Evolutionary conservation across 2,113 vertebrate genomes (phyloP).

Genomic region (Calidris pygmaea): DNA sequence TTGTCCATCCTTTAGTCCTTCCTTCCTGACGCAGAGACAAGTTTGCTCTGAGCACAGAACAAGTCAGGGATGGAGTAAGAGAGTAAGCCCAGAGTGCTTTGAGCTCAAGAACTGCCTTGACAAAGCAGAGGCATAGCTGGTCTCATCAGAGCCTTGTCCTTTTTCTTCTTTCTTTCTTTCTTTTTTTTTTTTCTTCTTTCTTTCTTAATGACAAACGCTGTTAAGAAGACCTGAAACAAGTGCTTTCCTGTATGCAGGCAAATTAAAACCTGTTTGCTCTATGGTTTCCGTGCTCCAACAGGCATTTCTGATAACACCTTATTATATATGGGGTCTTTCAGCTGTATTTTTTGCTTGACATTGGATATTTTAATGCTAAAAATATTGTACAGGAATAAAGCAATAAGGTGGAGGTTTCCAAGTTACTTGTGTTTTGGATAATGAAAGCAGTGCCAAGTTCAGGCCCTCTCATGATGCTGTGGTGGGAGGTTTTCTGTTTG

Average conservation of each 20-base stretch:
- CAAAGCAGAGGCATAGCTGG: background rate
- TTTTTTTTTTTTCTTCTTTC: background rate
- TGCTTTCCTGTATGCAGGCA: background rate
- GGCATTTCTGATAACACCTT: background rate
- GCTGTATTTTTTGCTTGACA: background rate
- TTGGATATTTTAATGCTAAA: background rate
- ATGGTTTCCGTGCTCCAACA: background rate
- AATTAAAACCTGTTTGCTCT: background rate
- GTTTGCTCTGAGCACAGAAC: background rate
- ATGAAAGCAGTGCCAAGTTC: background rate
- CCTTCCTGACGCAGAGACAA: background rate
- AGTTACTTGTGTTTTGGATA: background rate
- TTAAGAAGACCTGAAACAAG: background rate
- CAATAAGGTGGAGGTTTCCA: background rate
- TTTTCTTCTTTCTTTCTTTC: too few relatives aligned
- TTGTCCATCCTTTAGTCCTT: background rate
- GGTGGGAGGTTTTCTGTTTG: background rate
- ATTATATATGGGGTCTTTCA: background rate
- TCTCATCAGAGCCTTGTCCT: too few relatives aligned
- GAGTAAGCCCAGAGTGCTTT: background rate
- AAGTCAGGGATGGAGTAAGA: background rate
- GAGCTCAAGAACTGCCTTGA: background rate
- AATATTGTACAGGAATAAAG: background rate
- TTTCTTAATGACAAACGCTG: background rate
- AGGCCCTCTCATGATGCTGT: background rate